These are phyloP conservation scores for Pseudotriccus pelzelni DNA, from an alignment of 2,797 vertebrate species.

Conservation along the genomic window DNA sequence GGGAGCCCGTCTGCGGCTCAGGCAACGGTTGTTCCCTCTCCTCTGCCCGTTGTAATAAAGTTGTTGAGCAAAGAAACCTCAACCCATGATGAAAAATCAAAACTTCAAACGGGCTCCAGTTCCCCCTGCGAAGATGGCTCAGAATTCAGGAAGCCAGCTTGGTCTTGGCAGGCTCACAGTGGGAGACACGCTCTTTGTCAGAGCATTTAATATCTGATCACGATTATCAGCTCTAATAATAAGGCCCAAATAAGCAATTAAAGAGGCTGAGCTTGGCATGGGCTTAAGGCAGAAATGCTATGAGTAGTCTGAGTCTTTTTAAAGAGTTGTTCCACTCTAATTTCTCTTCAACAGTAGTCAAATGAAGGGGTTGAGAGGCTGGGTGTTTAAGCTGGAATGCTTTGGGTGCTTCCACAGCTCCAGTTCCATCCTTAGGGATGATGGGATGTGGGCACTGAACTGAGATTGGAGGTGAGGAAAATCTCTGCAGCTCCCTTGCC, in stretches of 20 bases:
- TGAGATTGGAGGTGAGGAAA: background rate
- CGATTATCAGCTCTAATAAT: slow-evolving; percentile 49
- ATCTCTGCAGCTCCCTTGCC: background rate
- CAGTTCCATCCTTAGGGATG: rapidly evolving
- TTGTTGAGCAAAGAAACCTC: background rate
- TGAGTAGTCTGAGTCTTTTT: background rate
- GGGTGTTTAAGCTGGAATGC: background rate
- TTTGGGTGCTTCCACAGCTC: background rate
- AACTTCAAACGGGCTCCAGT: background rate
- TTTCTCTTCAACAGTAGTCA: background rate
- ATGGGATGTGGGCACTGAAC: background rate
- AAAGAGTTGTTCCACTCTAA: background rate
- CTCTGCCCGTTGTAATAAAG: background rate
- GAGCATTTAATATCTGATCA: slow-evolving; percentile 47
- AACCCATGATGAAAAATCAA: background rate
- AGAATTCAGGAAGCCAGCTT: slow-evolving; percentile 32
- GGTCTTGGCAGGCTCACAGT: slow-evolving; percentile 43
- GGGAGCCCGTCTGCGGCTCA: background rate
- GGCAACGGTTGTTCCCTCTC: background rate
- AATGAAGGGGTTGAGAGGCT: background rate
- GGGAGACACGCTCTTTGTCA: background rate
- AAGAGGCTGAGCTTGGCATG: slow-evolving; percentile 3
- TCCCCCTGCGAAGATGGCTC: slow-evolving; percentile 25
- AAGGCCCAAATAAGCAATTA: slow-evolving; percentile 56
- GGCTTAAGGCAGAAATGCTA: background rate